These are phyloP conservation scores for Poecile atricapillus DNA, from an alignment of 2,113 vertebrate genomes.

Conservation along the genomic window DNA sequence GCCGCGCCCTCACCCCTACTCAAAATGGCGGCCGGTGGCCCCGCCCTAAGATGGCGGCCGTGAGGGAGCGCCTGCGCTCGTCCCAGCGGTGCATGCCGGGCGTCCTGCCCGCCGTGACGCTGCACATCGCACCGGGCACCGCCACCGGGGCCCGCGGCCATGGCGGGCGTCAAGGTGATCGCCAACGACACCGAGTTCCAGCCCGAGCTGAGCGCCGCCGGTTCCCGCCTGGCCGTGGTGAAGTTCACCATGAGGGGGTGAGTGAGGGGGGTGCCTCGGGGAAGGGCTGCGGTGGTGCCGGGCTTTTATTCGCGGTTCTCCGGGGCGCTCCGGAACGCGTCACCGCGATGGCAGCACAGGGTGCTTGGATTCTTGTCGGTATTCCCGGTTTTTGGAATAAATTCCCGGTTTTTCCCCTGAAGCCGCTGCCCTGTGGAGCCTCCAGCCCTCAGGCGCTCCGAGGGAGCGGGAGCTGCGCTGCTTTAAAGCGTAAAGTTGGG, in stretches of 20 bases:
- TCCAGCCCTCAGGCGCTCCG: not conserved
- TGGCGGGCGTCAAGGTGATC: slow-evolving; percentile 95
- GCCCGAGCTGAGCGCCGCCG: slow-evolving; percentile 89
- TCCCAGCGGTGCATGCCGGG: slow-evolving; percentile 41
- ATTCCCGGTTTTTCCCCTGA: not conserved
- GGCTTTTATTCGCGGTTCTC: accelerated
- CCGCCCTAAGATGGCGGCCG: not conserved
- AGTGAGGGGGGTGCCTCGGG: not conserved
- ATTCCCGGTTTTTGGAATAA: accelerated
- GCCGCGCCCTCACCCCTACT: not conserved
- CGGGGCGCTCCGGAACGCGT: not conserved
- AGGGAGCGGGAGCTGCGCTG: not conserved
- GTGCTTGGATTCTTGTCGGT: accelerated
- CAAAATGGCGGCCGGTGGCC: not conserved
- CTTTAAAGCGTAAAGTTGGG: too few species aligned
- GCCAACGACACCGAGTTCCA: slow-evolving; percentile 91
- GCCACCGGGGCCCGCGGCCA: slow-evolving; percentile 34
- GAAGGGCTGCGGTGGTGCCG: accelerated
- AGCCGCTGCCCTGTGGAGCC: not conserved
- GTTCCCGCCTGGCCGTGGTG: slow-evolving; percentile 89
- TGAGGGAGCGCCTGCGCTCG: not conserved
- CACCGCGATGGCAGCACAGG: not conserved
- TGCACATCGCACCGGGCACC: slow-evolving; percentile 24
- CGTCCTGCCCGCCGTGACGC: not conserved
- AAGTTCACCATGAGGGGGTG: slow-evolving; percentile 98